phyloP scores from a whole-genome alignment of 1,140 invertebrate genomes.

The Zaprionus kolodkinae region DNA sequence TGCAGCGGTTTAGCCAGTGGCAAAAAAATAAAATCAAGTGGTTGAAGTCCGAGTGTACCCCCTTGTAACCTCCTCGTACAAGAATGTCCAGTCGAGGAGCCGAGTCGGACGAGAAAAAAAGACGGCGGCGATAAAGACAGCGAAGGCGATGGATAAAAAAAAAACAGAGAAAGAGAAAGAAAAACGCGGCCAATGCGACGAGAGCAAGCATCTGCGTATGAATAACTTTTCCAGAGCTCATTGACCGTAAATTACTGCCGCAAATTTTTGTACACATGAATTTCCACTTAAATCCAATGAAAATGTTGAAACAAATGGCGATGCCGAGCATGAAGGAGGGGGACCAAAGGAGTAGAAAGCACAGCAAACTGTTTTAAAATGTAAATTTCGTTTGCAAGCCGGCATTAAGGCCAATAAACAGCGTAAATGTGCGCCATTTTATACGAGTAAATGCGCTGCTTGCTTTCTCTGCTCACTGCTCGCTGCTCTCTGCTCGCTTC shows the following conservation, averaged over 20 bases:
- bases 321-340: constrained; percentile 20
- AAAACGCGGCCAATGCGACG: constrained; percentile 16
- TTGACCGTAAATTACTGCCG: constrained; percentile 76
- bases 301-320: constrained; percentile 77
- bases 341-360: constrained; percentile 38
- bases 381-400: constrained; percentile 77
- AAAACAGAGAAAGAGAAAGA: not conserved
- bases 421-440: constrained; percentile 79
- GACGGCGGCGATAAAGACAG: not conserved
- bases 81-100: not conserved
- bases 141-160: not conserved
- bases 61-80: not conserved
- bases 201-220: constrained; percentile 46
- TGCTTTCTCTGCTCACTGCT: constrained; percentile 3
- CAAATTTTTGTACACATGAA: constrained; percentile 83
- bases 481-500: constrained; percentile 12
- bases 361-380: constrained; percentile 80
- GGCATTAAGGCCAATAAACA: constrained; percentile 82
- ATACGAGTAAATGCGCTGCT: constrained; percentile 63
- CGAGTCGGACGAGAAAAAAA: not conserved
- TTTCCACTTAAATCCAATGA: constrained; percentile 83
- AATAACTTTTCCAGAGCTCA: constrained; percentile 66
- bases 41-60: constrained; percentile 7
- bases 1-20: constrained; percentile 3
- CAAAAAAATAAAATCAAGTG: constrained; percentile 10